Evolutionary conservation across 2,888 invertebrate species (phyloP), one percentile per base, ranked within the genome.

Genomic region (Erebia epiphron): DNA sequence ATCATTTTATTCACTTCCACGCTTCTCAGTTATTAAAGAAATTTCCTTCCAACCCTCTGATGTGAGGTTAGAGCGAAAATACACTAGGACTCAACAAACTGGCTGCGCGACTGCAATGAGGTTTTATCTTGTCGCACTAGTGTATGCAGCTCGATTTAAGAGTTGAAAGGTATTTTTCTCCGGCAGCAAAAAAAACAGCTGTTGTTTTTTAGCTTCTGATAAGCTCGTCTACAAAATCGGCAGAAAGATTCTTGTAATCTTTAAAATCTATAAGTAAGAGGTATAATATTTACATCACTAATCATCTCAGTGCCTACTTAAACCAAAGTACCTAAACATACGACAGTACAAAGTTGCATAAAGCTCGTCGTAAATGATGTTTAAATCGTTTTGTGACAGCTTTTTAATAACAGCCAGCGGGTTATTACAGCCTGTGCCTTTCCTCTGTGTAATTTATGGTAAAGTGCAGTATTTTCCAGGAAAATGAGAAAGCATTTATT

Each of bases 391-490:
- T 41, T 13, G 43, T 43, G 56, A 66, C 35, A 54, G 54, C 56
- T 66, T 66, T 66, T 58, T 57, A 57, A 67, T 21, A 60, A 16
- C 26, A 58, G 11, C 35, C 16, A 50, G 10, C 3, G 57, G 0
- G 62, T 9, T 46, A 61, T 62, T 57, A 50, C 63, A 18, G 18
- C n/a, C 56, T 26, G 1, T 8, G 21, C 46, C 43, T 61, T 46
- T 21, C 46, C 49, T 21, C 21, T 61, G 16, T 49, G 62, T 49
- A 49, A 62, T 62, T 49, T 62, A 21, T 18, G 46, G 35, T 60
- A 60, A n/a, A 60, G 9, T 62, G 14, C 61, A 61, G 43, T 49
- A n/a, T 18, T 46, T 62, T 62, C 62, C 49, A 62, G 49, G 62
- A 62, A 62, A 46, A 21, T 16, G 10, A 14, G 46, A 61, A 46